A percentile compares a stretch with the other conserved stretches of the same genome.
These are phyloP conservation scores for Cataglyphis altisquamis DNA, from an alignment of 2,888 invertebrate genomes.

Conservation along the genomic window DNA sequence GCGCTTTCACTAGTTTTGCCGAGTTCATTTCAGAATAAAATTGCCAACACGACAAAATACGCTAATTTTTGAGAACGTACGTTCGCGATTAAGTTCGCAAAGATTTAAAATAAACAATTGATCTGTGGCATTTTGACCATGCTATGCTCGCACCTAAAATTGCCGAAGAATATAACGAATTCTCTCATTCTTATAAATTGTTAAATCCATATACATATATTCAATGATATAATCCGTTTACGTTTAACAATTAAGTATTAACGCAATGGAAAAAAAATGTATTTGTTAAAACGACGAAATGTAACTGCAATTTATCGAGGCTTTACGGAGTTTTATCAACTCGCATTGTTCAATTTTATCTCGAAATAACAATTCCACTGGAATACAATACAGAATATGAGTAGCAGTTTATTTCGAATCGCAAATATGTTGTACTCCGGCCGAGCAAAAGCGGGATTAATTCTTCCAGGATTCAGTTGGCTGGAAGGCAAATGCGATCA, in stretches of 20 bases:
- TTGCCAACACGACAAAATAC: constrained; percentile 37
- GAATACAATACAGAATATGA: constrained; percentile 41
- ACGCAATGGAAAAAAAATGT: constrained; percentile 6
- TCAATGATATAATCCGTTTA: constrained; percentile 8
- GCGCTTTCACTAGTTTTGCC: constrained; percentile 21
- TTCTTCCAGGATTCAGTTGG: constrained; percentile 51
- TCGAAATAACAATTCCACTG: constrained; percentile 40
- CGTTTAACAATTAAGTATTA: constrained; percentile 35
- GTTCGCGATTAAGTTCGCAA: constrained; percentile 66
- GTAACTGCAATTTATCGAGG: constrained; percentile 40
- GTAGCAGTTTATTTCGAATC: constrained; percentile 46
- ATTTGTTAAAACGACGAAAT: constrained; percentile 20
- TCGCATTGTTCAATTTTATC: constrained; percentile 49
- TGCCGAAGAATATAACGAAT: constrained; percentile 8
- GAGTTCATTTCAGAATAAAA: constrained; percentile 31
- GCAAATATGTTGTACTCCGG: constrained; percentile 42
- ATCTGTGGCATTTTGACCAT: background rate
- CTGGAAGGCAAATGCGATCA: constrained; percentile 55
- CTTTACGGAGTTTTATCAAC: constrained; percentile 38
- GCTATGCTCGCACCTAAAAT: background rate
- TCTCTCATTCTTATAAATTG: background rate
- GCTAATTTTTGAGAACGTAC: constrained; percentile 41
- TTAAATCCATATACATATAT: background rate
- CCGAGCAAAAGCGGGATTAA: constrained; percentile 52
- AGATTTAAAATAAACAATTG: constrained; percentile 69